These are phyloP conservation scores for Drosophila antonietae DNA, from an alignment of 2,888 invertebrate species.

Conservation along the genomic window DNA sequence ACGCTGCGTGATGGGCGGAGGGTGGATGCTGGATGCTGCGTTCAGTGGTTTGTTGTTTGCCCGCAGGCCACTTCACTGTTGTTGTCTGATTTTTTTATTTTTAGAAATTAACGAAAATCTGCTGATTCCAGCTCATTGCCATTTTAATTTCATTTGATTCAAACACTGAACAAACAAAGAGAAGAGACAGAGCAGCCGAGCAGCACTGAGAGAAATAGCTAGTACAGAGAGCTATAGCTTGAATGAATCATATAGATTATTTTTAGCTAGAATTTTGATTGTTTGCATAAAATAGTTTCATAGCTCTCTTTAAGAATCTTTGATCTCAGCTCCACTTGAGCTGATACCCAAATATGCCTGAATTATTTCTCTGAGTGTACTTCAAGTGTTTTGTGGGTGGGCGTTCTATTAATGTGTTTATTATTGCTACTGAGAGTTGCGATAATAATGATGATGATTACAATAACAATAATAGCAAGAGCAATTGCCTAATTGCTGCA, in stretches of 20 bases:
- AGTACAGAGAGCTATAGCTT: neutral
- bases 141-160: conserved; percentile 84
- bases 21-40: conserved; percentile 16
- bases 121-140: conserved; percentile 85
- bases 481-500: conserved; percentile 60
- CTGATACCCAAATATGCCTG: neutral
- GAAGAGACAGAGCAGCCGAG: neutral
- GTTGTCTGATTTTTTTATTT: conserved; percentile 43
- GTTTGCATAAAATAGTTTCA: neutral
- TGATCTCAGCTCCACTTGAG: neutral
- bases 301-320: neutral
- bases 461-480: conserved; percentile 32
- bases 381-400: conserved; percentile 13
- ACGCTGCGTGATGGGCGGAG: conserved; percentile 13
- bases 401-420: conserved; percentile 45
- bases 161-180: conserved; percentile 80
- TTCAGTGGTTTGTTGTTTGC: conserved; percentile 14
- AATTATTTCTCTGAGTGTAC: conserved; percentile 6
- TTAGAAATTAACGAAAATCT: conserved; percentile 83
- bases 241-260: neutral
- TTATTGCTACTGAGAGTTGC: conserved; percentile 53
- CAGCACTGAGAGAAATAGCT: conserved; percentile 1
- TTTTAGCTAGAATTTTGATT: neutral
- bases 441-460: conserved; percentile 45
- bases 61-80: conserved; percentile 49